Evolutionary conservation across 2,797 vertebrate species (phyloP), one percentile per base, ranked within the genome.

Genomic region (Liparis tanakae): DNA sequence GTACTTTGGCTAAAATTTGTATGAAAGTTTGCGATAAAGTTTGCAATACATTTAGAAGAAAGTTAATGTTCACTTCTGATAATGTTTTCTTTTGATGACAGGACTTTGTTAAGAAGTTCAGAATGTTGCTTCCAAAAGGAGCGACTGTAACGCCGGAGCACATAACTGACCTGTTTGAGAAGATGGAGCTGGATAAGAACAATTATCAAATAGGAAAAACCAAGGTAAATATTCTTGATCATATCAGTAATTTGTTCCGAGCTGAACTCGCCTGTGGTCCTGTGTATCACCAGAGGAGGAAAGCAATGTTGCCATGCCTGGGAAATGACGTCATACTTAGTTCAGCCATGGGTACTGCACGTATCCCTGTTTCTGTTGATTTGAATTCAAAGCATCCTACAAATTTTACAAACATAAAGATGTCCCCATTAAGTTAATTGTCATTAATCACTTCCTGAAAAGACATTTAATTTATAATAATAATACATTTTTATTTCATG

Each of bases 171-270:
- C 92, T 99, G 67, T 86, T 99, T 75, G 89, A 94, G 70, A 95
- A 84, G 83, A 91, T 97, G 89, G 71, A 86, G n/a, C 50, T 97
- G 58, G 89, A 95, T 73, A 90, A 90, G 51, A 93, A 81, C 73
- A 92, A 91, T 85, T 99, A 96, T 88, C 97, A 98, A 90, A 97
- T 98, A 14, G 98, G 98, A 48, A 95, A 92, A 88, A 97, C 95
- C 50, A 97, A 98, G 96, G 98, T 99, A 71, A 62, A 59, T 18
- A 33, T 20, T 46, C 2, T 33, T 13, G 22, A 53, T 60, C 8
- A 33, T 48, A 4, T n/a, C 20, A 51, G 3, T 65, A 2, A 44
- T 56, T 58, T 33, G 48, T 58, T 63, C 22, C 6, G 3, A 44
- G n/a, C 4, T 51, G 44, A 44, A 39, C 48, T 44, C 56, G 6